A percentile compares a stretch with the other conserved stretches of the same genome.
These are phyloP conservation scores for Athalia rosae DNA, from an alignment of 2,888 invertebrate genomes.

Conservation along the genomic window DNA sequence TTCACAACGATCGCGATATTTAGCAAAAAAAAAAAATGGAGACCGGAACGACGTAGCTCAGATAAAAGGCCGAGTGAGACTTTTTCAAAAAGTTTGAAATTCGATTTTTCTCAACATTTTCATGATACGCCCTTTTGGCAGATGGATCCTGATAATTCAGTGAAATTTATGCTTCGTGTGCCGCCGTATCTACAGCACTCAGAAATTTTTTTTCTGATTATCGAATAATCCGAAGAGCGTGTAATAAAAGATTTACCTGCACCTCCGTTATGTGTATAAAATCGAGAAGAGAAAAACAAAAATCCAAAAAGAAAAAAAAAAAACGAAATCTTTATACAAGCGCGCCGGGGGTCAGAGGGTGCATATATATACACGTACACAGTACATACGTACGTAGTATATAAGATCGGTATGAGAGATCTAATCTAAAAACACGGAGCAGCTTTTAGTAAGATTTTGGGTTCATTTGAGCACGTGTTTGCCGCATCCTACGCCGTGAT, in stretches of 20 bases:
- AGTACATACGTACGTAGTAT: too few species aligned
- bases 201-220: too few species aligned
- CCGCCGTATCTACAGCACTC: too few species aligned
- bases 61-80: too few species aligned
- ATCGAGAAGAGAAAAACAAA: not conserved
- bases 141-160: too few species aligned
- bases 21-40: not conserved
- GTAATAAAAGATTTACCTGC: not conserved
- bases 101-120: too few species aligned
- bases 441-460: slow-evolving; percentile 57
- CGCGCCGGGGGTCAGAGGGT: slow-evolving; percentile 35
- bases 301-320: not conserved
- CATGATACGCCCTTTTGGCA: too few species aligned
- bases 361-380: too few species aligned
- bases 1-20: not conserved
- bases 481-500: slow-evolving; percentile 34
- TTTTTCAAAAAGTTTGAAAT: too few species aligned
- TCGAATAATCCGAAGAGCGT: too few species aligned
- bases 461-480: slow-evolving; percentile 48
- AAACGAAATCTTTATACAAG: not conserved
- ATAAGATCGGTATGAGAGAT: slow-evolving; percentile 20
- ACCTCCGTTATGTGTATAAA: not conserved
- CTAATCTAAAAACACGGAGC: slow-evolving; percentile 61
- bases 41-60: not conserved
- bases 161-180: too few species aligned